Evolutionary conservation across 1,140 invertebrate genomes (phyloP), one percentile per base, ranked within the genome.

Genomic region (Drosophila ironensis): DNA sequence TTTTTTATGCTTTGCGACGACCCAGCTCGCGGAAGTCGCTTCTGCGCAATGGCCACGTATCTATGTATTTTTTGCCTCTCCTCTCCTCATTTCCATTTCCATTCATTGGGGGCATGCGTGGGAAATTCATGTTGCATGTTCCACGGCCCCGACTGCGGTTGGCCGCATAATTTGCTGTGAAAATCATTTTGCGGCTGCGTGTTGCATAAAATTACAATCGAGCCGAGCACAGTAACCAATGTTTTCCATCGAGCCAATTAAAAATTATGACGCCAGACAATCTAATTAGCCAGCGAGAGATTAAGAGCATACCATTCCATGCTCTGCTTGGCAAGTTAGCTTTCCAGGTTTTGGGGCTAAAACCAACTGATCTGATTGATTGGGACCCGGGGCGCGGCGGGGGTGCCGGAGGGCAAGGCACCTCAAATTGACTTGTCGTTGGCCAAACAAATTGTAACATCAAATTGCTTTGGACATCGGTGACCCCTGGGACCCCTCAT

Each of bases 121-220:
- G 81, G 82, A 87, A 87, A 70, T 81, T 51, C 69, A 48, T 69
- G 66, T 75, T 75, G 76, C 76, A 75, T 75, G 76, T 72, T 68
- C 41, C 33, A 45, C 24, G 38, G 42, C 35, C 19, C 42, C 60
- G 25, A 64, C 69, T 82, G 81, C 75, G 81, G 81, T 86, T 87
- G 59, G 80, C 81, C 74, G 61, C 80, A 84, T 84, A 84, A 84
- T 84, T 80, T 60, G 71, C 81, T 84, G 78, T 84, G 78, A 86
- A 84, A 78, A 86, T 74, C 63, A 78, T 78, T 78, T 78, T 84
- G 80, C 19, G 80, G 78, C 68, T 71, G 73, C 73, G 78, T 82
- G 78, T 68, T 86, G 78, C 78, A 84, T 86, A 84, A 86, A 84
- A 84, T 84, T 82, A 70, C 73, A 73, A 78, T 84, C 59, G 78